Base-by-base conservation (phyloP, 2,888 invertebrate species). In the Caenorhabditis virilis region DNA sequence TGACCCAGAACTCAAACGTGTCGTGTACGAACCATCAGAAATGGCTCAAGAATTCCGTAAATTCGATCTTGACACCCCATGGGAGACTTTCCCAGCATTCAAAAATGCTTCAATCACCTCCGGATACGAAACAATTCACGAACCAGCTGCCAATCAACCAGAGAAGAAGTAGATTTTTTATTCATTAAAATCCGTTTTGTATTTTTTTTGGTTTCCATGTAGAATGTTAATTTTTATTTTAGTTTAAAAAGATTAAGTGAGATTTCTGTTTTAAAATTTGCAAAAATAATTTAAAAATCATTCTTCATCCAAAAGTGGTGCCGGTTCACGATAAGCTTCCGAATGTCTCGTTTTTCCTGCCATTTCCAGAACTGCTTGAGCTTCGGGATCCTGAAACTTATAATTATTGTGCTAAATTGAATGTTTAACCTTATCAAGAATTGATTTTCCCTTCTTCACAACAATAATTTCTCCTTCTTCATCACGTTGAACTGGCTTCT, bases 1-100 rank as follows among this genome's bases (percentile, higher is more conserved):
- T 84, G 98, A 99, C 85, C 97, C 97, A 83, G 97, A 97, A 85
- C 90, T 91, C 82, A 92, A 92, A 84, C 89, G 98, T 59, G 92
- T 97, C 2, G 97, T 99, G 1, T 89, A 91, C 50, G 98, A 98
- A 84, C 98, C 98, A 0, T 84, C 98, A 52, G 98, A 99, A 85
- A 86, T 99, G 85, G 89, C 95, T 0, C 98, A 99, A 86, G 98
- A 99, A 86, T 98, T 95, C 85, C 88, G 98, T 52, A 91, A 91
- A 84, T 99, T 99, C 85, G 98, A 99, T 84, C 88, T 95, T 68
- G 91, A 91, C 69, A 91, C 93, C 23, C 97, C 98, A 0, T 99
- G 98, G 98, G 97, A 98, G 85, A 91, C 91, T 81, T 98, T 98
- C 85, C 95, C 95, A 1, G 91, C 69, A 13, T 84, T 83, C 76